Conservation (phyloP, 2,888 invertebrate species). For the Athetis lepigone region DNA sequence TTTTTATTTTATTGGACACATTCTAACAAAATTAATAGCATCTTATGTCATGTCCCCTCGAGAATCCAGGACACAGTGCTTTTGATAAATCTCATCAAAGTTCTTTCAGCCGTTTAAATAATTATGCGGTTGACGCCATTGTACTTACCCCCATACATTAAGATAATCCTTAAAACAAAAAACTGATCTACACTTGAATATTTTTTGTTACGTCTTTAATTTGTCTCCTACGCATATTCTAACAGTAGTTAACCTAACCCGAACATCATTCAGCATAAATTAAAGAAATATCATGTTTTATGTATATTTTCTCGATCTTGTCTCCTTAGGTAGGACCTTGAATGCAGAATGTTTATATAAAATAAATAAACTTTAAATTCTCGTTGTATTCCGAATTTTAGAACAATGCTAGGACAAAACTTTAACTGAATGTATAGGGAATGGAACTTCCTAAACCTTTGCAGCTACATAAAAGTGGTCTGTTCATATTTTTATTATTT, state of each 20-base stretch:
- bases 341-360: conserved; percentile 9
- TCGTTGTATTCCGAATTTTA: conserved; percentile 10
- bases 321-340: conserved; percentile 30
- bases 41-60: too few species aligned
- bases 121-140: conserved; percentile 2
- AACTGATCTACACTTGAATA: conserved; percentile 12
- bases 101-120: too few species aligned
- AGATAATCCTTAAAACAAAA: conserved; percentile 12
- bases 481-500: too few species aligned
- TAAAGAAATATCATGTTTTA: conserved; percentile 5
- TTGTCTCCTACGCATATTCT: conserved; percentile 16
- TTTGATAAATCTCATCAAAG: too few species aligned
- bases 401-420: neutral
- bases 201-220: conserved; percentile 20
- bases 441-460: too few species aligned
- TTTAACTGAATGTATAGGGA: too few species aligned
- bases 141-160: conserved; percentile 7
- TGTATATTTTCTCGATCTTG: conserved; percentile 7
- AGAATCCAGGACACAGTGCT: too few species aligned
- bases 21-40: too few species aligned
- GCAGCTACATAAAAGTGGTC: too few species aligned
- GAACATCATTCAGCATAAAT: conserved; percentile 18
- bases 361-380: conserved; percentile 15
- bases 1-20: conserved; percentile 1
- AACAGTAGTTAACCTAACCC: neutral